Conservation (phyloP, 2,113 vertebrate species). For the Tragelaphus imberbis region DNA sequence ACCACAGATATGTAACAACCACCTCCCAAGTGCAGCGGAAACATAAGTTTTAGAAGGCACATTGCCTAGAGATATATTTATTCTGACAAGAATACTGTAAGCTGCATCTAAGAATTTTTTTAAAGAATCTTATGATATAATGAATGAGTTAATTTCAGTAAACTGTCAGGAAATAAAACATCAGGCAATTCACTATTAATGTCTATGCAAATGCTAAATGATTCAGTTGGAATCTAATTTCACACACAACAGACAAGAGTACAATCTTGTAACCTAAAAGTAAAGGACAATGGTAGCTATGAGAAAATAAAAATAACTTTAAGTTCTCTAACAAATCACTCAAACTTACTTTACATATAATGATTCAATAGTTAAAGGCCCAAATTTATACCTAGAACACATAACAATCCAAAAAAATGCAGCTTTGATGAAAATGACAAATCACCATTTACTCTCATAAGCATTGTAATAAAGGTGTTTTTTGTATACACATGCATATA, state of each 20-base stretch:
- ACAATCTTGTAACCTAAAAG: neutral
- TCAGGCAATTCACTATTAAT: neutral
- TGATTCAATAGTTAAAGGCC: neutral
- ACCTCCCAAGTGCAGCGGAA: neutral
- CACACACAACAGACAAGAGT: neutral
- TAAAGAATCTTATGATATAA: neutral
- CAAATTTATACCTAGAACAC: neutral
- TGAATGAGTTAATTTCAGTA: neutral
- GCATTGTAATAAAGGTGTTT: neutral
- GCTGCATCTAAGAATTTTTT: neutral
- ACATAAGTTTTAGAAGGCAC: neutral
- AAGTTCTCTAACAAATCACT: neutral
- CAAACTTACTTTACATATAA: neutral
- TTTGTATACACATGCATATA: neutral
- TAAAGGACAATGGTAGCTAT: neutral
- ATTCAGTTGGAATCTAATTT: neutral
- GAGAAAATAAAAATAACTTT: neutral
- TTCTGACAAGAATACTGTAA: neutral
- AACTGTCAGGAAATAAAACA: neutral
- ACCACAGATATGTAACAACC: constrained; percentile 27
- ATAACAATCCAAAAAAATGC: neutral
- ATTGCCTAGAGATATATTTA: neutral
- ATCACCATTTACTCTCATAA: neutral
- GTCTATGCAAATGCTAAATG: neutral
- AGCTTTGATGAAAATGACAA: constrained; percentile 7